Base-by-base conservation (phyloP, 1,140 invertebrate genomes). In the Polyergus mexicanus region DNA sequence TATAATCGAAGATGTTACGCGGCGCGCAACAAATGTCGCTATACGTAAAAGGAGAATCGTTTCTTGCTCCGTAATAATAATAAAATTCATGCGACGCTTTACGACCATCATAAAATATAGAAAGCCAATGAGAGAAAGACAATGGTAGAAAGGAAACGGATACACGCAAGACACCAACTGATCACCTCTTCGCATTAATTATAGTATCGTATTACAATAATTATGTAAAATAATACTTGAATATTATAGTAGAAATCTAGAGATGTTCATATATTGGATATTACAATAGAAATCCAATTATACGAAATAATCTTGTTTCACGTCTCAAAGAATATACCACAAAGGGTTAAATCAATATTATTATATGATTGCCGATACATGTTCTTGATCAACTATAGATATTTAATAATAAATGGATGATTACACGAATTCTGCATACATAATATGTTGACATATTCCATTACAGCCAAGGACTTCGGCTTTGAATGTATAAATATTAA, bases 31-130 rank as follows among this genome's bases (percentile, higher is more conserved):
- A 71, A 60, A 80, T 77, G 65, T 54, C 38, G 41, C 71, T 19
- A 32, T 2, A 44, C 38, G 74, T 54, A 56, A 83, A 75, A 66
- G 63, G 60, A 58, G 69, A 54, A 66, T 66, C 78, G 58, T 89
- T 76, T 76, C 81, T 75, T 84, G 75, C 28, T 68, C 76, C 71
- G 85, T 74, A 89, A 87, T 90, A 90, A 90, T 88, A 88, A 89
- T 89, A 90, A 90, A 90, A 90, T 89, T 87, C 81, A 90, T 89
- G 84, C 84, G 62, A 62, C 84, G 77, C 19, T 89, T 88, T 89
- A 91, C 47, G 69, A 71, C 58, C 71, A 62, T 72, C 86, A 80
- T 89, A 88, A 89, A 91, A 88, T 74, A 84, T 72, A 84, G 54
- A 77, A 72, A 63, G 35, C 66, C 85, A 77, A 71, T 84, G 84